phyloP scores from a whole-genome alignment of 2,113 vertebrate genomes.

The Tragelaphus imberbis region DNA sequence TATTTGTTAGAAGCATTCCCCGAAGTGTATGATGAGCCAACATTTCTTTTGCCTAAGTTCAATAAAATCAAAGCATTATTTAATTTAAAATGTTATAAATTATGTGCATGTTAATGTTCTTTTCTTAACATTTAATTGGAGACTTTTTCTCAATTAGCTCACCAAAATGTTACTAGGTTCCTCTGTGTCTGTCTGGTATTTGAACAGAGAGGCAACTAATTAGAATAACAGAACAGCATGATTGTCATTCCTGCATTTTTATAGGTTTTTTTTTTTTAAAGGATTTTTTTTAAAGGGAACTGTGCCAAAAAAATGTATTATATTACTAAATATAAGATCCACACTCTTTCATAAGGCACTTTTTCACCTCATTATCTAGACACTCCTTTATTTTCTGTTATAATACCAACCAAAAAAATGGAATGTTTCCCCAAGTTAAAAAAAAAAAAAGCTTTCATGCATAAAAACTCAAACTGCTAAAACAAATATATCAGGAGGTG shows the following conservation, averaged over 20 bases:
- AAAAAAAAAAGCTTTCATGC: background rate
- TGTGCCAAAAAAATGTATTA: conserved; percentile 20
- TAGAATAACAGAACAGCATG: conserved; percentile 8
- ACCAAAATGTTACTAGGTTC: background rate
- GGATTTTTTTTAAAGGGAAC: background rate
- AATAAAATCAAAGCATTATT: conserved; percentile 24
- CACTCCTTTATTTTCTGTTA: background rate
- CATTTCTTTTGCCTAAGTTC: background rate
- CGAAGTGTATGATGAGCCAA: background rate
- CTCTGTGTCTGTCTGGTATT: conserved; percentile 30
- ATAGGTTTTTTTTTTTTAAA: background rate
- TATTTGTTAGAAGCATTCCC: background rate
- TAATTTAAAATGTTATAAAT: conserved; percentile 49
- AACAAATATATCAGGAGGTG: conserved; percentile 5
- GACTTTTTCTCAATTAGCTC: conserved; percentile 15
- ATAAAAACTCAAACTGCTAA: conserved; percentile 20
- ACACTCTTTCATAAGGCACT: background rate
- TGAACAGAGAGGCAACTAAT: conserved; percentile 45
- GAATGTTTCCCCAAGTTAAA: background rate
- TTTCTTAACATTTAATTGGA: conserved; percentile 41
- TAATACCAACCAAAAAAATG: conserved; percentile 5
- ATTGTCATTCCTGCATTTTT: background rate
- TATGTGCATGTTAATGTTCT: conserved; percentile 5
- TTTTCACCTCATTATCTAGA: background rate
- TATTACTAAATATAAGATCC: background rate